These are phyloP conservation scores for Microcebus tavaratra DNA, from an alignment of 2,113 vertebrate genomes.

Conservation along the genomic window DNA sequence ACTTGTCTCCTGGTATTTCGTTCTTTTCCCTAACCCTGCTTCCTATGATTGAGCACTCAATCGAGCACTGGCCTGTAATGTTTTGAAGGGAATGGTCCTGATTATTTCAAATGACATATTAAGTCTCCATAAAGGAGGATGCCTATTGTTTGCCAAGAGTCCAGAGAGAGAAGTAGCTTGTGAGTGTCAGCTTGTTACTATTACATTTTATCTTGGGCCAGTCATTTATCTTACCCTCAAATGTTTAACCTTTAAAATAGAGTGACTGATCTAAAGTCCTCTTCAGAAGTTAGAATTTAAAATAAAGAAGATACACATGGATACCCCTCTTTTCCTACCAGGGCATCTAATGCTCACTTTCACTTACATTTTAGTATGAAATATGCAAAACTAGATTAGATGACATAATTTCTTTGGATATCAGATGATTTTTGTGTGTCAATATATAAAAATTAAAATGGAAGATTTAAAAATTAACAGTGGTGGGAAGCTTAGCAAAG, in stretches of 20 bases:
- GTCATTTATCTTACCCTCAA: neutral
- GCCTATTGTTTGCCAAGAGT: neutral
- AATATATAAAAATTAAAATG: neutral
- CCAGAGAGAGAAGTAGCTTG: neutral
- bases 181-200: neutral
- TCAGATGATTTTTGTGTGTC: neutral
- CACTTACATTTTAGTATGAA: neutral
- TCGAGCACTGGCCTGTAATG: neutral
- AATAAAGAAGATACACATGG: neutral
- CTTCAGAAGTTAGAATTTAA: neutral
- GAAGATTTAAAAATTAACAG: neutral
- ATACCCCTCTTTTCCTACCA: neutral
- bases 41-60: neutral
- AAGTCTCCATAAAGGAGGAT: neutral
- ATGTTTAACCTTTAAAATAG: neutral
- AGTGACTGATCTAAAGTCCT: neutral
- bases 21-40: neutral
- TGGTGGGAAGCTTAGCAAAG: neutral
- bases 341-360: neutral
- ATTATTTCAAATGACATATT: neutral
- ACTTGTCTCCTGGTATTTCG: neutral
- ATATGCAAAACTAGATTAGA: neutral
- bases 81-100: neutral
- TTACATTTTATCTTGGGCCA: neutral
- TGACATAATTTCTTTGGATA: neutral